These are phyloP conservation scores for Cyaniris semiargus DNA, from an alignment of 2,888 invertebrate species.

Conservation along the genomic window DNA sequence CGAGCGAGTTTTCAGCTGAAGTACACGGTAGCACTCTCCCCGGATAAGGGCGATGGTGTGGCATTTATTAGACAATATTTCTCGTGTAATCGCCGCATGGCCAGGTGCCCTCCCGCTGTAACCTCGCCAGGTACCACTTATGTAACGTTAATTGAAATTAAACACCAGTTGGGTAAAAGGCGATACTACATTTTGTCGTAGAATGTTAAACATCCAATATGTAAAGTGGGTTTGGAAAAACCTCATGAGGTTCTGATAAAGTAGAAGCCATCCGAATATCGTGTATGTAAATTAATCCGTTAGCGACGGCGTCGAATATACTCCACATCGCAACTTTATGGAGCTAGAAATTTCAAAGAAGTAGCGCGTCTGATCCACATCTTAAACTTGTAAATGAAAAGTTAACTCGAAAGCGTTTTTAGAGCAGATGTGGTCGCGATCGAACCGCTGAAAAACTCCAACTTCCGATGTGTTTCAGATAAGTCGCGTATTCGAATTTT, in stretches of 20 bases:
- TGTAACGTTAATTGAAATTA: constrained; percentile 20
- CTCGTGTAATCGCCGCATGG: not conserved
- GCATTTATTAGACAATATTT: constrained; percentile 17
- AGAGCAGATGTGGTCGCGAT: constrained; percentile 31
- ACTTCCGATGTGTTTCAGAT: constrained; percentile 13
- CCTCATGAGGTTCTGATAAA: not conserved
- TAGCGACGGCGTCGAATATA: constrained; percentile 15
- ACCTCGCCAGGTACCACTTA: constrained; percentile 9
- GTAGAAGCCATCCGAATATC: constrained; percentile 2
- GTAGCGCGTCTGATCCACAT: constrained; percentile 43
- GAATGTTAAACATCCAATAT: not conserved
- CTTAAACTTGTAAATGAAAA: constrained; percentile 73
- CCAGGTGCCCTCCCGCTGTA: not conserved
- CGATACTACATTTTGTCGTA: not conserved
- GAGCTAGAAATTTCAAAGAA: constrained; percentile 21
- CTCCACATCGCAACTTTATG: constrained; percentile 20
- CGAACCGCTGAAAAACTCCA: constrained; percentile 24
- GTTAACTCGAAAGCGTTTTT: constrained; percentile 51
- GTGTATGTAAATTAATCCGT: constrained; percentile 24
- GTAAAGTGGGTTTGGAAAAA: constrained; percentile 7
- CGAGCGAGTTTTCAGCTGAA: not conserved
- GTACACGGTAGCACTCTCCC: not conserved
- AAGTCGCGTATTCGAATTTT: constrained; percentile 26
- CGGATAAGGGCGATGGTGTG: not conserved
- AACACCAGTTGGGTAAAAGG: constrained; percentile 10